A percentile compares a stretch with the other conserved stretches of the same genome.
These are phyloP conservation scores for Caenorhabditis auriculariae DNA, from an alignment of 2,888 invertebrate species.

Conservation along the genomic window DNA sequence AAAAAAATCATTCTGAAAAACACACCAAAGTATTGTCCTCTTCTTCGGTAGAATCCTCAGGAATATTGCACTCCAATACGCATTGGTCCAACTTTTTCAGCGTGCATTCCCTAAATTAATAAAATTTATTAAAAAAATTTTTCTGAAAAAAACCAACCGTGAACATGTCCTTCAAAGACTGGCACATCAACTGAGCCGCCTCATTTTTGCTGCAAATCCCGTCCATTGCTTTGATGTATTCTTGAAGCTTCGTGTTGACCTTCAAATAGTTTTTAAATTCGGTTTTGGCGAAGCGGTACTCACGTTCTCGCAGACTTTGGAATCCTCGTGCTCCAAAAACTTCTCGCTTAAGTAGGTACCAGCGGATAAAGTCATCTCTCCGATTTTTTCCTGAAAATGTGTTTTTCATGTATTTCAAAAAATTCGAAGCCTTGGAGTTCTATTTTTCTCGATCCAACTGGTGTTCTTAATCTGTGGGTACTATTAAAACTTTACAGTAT, in stretches of 20 bases:
- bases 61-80: conserved; percentile 50
- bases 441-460: neutral
- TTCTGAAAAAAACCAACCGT: conserved; percentile 28
- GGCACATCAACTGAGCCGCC: conserved; percentile 60
- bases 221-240: conserved; percentile 55
- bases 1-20: neutral
- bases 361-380: conserved; percentile 62
- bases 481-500: neutral
- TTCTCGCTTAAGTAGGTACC: conserved; percentile 62
- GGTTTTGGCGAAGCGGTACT: neutral
- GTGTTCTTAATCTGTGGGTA: neutral
- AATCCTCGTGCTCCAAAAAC: conserved; percentile 53
- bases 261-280: neutral
- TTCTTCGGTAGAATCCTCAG: conserved; percentile 6
- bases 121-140: neutral
- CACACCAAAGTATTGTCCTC: conserved; percentile 7
- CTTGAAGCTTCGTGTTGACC: conserved; percentile 54
- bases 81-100: conserved; percentile 56
- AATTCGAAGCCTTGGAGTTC: neutral
- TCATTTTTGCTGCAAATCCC: conserved; percentile 56
- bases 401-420: neutral
- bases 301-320: conserved; percentile 51
- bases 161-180: conserved; percentile 58
- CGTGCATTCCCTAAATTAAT: conserved; percentile 54
- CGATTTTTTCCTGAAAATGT: conserved; percentile 54